Conservation (phyloP, 2,888 invertebrate genomes). For the Nomada flava region DNA sequence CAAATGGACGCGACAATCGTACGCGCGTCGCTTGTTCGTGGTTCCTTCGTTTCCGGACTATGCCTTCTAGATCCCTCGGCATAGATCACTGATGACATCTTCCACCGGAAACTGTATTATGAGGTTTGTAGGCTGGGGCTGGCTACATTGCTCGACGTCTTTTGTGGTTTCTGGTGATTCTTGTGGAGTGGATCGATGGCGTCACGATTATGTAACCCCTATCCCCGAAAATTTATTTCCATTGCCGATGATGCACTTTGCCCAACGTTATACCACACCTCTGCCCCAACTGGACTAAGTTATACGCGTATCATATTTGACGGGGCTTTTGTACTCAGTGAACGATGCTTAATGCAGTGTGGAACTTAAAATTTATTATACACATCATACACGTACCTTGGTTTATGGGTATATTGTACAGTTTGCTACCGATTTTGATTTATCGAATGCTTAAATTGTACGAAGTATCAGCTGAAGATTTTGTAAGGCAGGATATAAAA, state of each 20-base stretch:
- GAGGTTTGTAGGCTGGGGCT: conserved; percentile 13
- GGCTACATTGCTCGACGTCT: conserved; percentile 25
- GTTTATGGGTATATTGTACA: no score
- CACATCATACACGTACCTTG: no score
- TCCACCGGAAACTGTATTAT: conserved; percentile 46
- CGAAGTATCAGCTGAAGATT: no score
- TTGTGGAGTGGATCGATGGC: conserved; percentile 54
- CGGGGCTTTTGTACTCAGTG: neutral
- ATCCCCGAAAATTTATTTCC: conserved; percentile 54
- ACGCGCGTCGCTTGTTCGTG: conserved; percentile 48
- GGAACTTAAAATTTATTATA: no score
- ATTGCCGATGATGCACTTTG: conserved; percentile 48
- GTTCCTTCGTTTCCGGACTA: conserved; percentile 38
- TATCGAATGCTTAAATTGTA: neutral
- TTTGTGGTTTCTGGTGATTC: conserved; percentile 43
- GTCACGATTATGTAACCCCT: conserved; percentile 14
- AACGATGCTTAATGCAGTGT: neutral
- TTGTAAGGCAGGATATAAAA: no score
- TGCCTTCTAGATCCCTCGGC: conserved; percentile 46
- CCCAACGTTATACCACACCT: conserved; percentile 1
- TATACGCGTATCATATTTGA: neutral
- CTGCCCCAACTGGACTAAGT: neutral
- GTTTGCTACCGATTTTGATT: neutral
- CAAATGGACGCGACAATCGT: conserved; percentile 47
- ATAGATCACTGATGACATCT: conserved; percentile 34